Conservation (phyloP, 2,113 vertebrate species). For the Labrus mixtus region DNA sequence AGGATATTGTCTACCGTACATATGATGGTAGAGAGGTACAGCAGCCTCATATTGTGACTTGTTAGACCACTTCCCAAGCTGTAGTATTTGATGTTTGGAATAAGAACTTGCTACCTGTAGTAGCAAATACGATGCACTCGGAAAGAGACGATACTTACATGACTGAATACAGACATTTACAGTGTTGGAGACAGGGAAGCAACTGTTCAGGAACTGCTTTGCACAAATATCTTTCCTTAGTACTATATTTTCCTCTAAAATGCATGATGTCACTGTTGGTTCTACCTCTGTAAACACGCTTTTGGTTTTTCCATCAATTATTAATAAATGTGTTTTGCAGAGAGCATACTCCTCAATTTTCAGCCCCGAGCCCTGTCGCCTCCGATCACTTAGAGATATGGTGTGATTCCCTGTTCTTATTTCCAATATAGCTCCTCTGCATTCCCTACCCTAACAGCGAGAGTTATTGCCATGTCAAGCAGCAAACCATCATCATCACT, state of each 20-base stretch:
- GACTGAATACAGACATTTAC: background rate
- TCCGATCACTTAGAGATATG: conserved; percentile 39
- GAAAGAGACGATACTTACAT: background rate
- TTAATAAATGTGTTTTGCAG: conserved; percentile 59
- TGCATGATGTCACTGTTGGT: conserved; percentile 22
- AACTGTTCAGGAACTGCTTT: background rate
- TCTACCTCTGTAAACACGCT: conserved; percentile 37
- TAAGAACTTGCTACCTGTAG: too few relatives aligned
- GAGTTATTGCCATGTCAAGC: conserved; percentile 59
- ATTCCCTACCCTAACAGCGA: conserved; percentile 17
- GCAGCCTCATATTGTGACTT: too few relatives aligned
- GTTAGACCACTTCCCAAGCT: too few relatives aligned
- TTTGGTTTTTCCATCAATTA: conserved; percentile 55
- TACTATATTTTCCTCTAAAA: conserved; percentile 40
- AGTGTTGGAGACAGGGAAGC: background rate
- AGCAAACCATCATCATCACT: conserved; percentile 58
- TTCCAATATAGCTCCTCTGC: conserved; percentile 51
- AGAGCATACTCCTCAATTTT: conserved; percentile 48
- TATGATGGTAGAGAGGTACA: too few relatives aligned
- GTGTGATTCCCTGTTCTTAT: conserved; percentile 39
- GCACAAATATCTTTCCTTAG: conserved; percentile 16
- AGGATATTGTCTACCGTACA: too few relatives aligned
- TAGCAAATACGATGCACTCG: background rate
- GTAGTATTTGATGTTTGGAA: too few relatives aligned
- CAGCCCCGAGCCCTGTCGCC: conserved; percentile 27